Percentiles rank a stretch among this genome's conserved stretches.
Evolutionary conservation across 2,797 vertebrate species (phyloP).

Genomic region (Pteropus rufus): DNA sequence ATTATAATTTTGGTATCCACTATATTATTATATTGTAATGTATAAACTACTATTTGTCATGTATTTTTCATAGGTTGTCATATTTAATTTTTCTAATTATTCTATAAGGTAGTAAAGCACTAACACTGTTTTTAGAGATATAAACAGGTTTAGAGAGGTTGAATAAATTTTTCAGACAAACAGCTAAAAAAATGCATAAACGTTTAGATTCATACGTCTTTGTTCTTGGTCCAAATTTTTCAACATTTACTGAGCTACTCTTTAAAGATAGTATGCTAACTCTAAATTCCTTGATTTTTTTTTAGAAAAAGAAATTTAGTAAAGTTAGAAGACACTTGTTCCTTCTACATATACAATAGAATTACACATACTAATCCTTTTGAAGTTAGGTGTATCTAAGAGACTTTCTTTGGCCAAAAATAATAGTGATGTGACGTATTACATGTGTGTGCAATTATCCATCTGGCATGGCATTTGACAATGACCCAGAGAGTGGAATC

Average conservation of each 20-base stretch:
- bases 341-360: neutral
- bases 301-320: neutral
- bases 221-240: neutral
- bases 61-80: neutral
- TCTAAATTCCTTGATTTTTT: neutral
- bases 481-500: neutral
- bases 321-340: neutral
- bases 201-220: neutral
- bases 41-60: neutral
- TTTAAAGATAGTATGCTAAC: neutral
- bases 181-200: neutral
- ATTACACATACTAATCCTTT: neutral
- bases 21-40: neutral
- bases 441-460: neutral
- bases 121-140: neutral
- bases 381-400: neutral
- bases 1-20: neutral
- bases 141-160: neutral
- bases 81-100: conserved; percentile 14
- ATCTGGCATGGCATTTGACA: neutral
- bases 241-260: neutral
- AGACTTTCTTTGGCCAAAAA: neutral
- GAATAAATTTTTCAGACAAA: neutral
- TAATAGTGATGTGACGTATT: neutral
- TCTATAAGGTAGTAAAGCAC: neutral